These are phyloP conservation scores for Drosophila equinoxialis DNA, from an alignment of 1,140 invertebrate genomes.

Conservation along the genomic window DNA sequence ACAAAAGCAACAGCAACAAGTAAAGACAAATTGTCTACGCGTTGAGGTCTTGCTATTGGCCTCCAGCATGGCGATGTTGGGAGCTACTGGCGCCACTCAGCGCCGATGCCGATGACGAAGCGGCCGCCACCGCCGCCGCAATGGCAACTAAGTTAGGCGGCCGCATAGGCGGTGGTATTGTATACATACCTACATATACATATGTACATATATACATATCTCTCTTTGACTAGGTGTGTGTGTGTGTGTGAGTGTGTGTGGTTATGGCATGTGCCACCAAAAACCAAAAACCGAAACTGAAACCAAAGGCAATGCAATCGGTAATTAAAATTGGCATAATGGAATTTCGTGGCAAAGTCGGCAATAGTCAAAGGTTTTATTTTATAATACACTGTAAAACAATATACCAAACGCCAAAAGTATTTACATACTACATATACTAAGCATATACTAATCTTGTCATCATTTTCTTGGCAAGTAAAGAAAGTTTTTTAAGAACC, in stretches of 20 bases:
- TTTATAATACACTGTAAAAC: constrained; percentile 2
- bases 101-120: constrained; percentile 28
- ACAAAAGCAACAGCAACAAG: constrained; percentile 46
- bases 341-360: constrained; percentile 39
- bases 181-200: too few relatives aligned
- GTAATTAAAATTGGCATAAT: constrained; percentile 63
- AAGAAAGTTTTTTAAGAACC: too few relatives aligned
- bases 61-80: constrained; percentile 73
- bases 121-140: constrained; percentile 39
- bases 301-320: constrained; percentile 48
- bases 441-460: too few relatives aligned
- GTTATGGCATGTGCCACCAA: constrained; percentile 72
- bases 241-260: constrained; percentile 14
- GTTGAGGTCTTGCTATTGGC: constrained; percentile 80
- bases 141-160: constrained; percentile 53
- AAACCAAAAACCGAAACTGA: constrained; percentile 59
- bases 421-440: too few relatives aligned
- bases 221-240: too few relatives aligned
- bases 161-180: neutral
- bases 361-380: constrained; percentile 11
- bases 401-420: too few relatives aligned
- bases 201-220: too few relatives aligned
- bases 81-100: constrained; percentile 69
- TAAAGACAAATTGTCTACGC: constrained; percentile 79
- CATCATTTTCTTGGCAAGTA: too few relatives aligned